These are phyloP conservation scores for Drosophila merina DNA, from an alignment of 2,888 invertebrate species.

Conservation along the genomic window DNA sequence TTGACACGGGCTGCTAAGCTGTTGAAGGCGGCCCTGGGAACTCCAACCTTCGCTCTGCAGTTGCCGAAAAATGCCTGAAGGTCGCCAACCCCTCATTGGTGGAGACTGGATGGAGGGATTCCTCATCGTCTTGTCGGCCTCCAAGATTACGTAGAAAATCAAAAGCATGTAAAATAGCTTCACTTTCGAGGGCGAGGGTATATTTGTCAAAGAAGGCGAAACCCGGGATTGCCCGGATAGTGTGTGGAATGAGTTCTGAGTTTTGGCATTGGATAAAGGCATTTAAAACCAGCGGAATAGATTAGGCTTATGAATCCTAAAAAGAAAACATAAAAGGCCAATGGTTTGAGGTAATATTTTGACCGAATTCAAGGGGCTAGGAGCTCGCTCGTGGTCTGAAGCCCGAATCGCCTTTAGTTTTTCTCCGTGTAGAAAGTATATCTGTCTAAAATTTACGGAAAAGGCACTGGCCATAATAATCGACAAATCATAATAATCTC, in stretches of 20 bases:
- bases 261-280: constrained; percentile 18
- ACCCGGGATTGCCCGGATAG: constrained; percentile 44
- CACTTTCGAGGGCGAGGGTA: constrained; percentile 36
- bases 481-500: constrained; percentile 73
- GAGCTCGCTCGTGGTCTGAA: too few species aligned
- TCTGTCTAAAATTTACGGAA: too few species aligned
- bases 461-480: constrained; percentile 21
- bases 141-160: constrained; percentile 44
- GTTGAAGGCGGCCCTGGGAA: constrained; percentile 31
- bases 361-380: too few species aligned
- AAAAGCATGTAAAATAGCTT: constrained; percentile 68
- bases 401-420: too few species aligned
- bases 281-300: too few species aligned
- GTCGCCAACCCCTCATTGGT: constrained; percentile 20
- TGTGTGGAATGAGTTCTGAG: constrained; percentile 57
- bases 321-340: too few species aligned
- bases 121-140: constrained; percentile 5
- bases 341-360: too few species aligned
- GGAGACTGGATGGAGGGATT: neutral
- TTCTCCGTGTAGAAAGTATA: too few species aligned
- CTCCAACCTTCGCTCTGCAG: constrained; percentile 20
- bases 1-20: constrained; percentile 73
- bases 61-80: constrained; percentile 14
- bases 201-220: constrained; percentile 55
- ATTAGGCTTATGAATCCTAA: too few species aligned